Conservation (phyloP, 1,140 invertebrate species). For the Drosophila santomea region DNA sequence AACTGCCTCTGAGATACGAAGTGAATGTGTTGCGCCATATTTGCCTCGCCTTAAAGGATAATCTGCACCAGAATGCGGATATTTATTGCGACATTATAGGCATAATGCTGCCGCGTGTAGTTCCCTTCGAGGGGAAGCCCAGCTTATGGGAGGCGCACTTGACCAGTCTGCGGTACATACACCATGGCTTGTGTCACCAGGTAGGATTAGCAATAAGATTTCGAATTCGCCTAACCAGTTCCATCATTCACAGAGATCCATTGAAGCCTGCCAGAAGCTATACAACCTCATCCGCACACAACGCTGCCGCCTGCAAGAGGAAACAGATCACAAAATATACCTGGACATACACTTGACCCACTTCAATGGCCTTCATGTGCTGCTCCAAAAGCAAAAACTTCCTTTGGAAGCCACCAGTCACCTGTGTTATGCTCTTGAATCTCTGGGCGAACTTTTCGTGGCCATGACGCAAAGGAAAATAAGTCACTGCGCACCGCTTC, state of each 20-base stretch:
- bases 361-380: slow-evolving; percentile 27
- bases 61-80: slow-evolving; percentile 42
- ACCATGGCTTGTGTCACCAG: slow-evolving; percentile 46
- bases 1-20: slow-evolving; percentile 12
- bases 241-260: slow-evolving; percentile 26
- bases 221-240: background rate
- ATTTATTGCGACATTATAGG: slow-evolving; percentile 52
- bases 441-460: slow-evolving; percentile 44
- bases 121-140: slow-evolving; percentile 29
- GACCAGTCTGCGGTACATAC: slow-evolving; percentile 54
- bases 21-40: slow-evolving; percentile 45
- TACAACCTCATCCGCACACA: slow-evolving; percentile 43
- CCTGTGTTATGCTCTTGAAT: slow-evolving; percentile 22
- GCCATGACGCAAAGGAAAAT: slow-evolving; percentile 34
- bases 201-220: slow-evolving; percentile 9
- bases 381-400: slow-evolving; percentile 22
- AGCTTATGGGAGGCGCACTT: slow-evolving; percentile 59
- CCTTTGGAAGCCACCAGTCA: slow-evolving; percentile 8
- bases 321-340: slow-evolving; percentile 47
- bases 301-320: slow-evolving; percentile 37
- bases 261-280: slow-evolving; percentile 36
- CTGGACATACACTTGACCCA: slow-evolving; percentile 61
- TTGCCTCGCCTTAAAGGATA: slow-evolving; percentile 50
- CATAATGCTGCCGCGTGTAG: slow-evolving; percentile 43
- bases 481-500: slow-evolving; percentile 1